Evolutionary conservation across 2,113 vertebrate species (phyloP), one percentile per base, ranked within the genome.

Genomic region (Phrynosoma platyrhinos): DNA sequence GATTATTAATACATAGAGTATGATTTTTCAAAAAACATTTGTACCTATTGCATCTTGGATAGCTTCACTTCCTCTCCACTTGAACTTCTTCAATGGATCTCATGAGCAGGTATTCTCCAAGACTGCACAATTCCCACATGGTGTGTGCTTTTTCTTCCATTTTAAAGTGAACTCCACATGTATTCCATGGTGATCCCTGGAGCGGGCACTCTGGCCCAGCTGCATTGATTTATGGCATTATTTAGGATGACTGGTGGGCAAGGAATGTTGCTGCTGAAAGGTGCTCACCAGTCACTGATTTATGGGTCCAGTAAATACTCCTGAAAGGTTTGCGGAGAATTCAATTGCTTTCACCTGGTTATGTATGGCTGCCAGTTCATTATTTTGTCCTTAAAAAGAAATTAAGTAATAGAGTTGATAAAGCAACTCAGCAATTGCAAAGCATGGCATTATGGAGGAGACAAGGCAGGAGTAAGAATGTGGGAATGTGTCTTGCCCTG

Each of bases 401-500:
- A 90, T 87, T 69, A 85, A 93, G 52, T 87, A 92, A 89, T 92
- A 92, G 92, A 94, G 85, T 87, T 80, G 76, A 90, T 87, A 92
- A 94, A 94, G 89, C 90, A 87, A 93, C 93, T 93, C 91, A 93
- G 90, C 36, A 91, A 14, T 79, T 94, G 87, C 76, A 87, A 92
- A 93, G 82, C 87, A 93, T 93, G 87, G 79, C 79, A 78, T 32
- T 89, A 89, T 47, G 90, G 75, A 52, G 91, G 86, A 93, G 87
- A 30, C 14, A 18, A 18, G 58, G 13, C 14, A 62, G 13, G 58
- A 62, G 18, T 62, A 12, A 18, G 3, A 62, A 16, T 16, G 14
- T 62, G 58, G 47, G 47, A 47, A 47, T 47, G 47, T 47, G 47
- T 47, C 47, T 47, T 47, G 47, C 47, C 47, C 47, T 47, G 47